These are phyloP conservation scores for Cosmia trapezina DNA, from an alignment of 2,888 invertebrate species.

Conservation along the genomic window DNA sequence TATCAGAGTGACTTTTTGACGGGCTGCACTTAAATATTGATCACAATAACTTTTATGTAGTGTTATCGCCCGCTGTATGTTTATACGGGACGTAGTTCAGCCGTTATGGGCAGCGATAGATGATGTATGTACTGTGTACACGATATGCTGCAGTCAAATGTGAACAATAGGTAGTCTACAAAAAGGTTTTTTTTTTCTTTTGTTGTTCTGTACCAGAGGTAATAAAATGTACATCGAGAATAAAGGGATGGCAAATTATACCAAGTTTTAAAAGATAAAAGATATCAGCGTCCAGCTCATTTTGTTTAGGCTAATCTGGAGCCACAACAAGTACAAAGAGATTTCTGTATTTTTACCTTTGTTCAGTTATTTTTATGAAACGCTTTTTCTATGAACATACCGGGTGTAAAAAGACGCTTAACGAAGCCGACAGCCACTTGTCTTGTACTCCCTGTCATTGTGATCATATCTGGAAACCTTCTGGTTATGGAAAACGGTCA, in stretches of 20 bases:
- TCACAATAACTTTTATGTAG: conserved; percentile 45
- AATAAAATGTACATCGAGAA: conserved; percentile 19
- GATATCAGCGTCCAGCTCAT: conserved; percentile 10
- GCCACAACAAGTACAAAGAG: conserved; percentile 12
- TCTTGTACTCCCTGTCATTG: conserved; percentile 9
- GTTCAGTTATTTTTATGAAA: not conserved
- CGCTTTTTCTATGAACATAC: not conserved
- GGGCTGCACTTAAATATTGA: conserved; percentile 52
- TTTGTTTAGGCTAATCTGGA: conserved; percentile 20
- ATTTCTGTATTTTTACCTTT: not conserved
- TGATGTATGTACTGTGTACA: not conserved
- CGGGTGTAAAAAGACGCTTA: too few relatives aligned
- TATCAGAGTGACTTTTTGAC: conserved; percentile 42
- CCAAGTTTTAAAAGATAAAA: conserved; percentile 39
- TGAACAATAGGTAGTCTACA: conserved; percentile 5
- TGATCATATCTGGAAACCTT: too few relatives aligned
- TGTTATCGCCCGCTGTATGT: conserved; percentile 11
- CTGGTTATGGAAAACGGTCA: too few relatives aligned
- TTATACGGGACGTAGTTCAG: conserved; percentile 16
- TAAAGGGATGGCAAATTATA: conserved; percentile 39
- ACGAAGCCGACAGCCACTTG: conserved; percentile 14
- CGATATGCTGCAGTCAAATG: conserved; percentile 7
- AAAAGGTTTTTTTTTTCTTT: conserved; percentile 10
- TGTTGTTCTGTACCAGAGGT: conserved; percentile 17
- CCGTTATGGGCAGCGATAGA: conserved; percentile 2